These are phyloP conservation scores for Noctuana brunneofusca DNA, from an alignment of 2,888 invertebrate species.

Conservation along the genomic window DNA sequence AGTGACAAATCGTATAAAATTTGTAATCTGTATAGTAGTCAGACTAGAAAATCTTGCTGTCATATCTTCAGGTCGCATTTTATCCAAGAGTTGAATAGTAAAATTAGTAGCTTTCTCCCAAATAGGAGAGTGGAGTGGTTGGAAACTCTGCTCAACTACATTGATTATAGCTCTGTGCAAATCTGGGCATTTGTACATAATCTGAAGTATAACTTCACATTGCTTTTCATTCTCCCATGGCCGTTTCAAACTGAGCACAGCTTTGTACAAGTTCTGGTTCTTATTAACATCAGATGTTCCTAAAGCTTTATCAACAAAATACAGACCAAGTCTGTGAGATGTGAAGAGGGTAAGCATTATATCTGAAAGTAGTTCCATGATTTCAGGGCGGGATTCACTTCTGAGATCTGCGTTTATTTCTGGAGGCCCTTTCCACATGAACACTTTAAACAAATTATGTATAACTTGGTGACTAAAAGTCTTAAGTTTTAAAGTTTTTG, in stretches of 20 bases:
- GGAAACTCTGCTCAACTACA: constrained; percentile 83
- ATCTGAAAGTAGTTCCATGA: constrained; percentile 84
- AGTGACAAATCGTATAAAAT: constrained; percentile 75
- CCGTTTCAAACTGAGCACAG: constrained; percentile 84
- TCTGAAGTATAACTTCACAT: constrained; percentile 84
- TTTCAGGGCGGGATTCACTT: constrained; percentile 62
- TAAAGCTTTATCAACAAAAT: constrained; percentile 87
- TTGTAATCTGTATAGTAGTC: constrained; percentile 76
- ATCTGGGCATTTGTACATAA: constrained; percentile 87
- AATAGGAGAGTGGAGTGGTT: constrained; percentile 81
- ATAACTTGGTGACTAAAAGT: constrained; percentile 87
- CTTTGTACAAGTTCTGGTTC: constrained; percentile 84
- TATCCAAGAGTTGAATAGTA: constrained; percentile 67
- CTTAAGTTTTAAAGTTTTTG: constrained; percentile 88
- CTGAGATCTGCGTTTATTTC: constrained; percentile 65
- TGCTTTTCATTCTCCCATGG: constrained; percentile 88
- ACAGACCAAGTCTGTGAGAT: constrained; percentile 89
- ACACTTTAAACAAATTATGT: constrained; percentile 86
- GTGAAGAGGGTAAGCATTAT: constrained; percentile 90
- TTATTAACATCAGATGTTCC: constrained; percentile 83
- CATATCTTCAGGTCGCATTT: constrained; percentile 76
- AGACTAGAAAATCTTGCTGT: constrained; percentile 71
- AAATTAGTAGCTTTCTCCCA: constrained; percentile 80
- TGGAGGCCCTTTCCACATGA: constrained; percentile 89
- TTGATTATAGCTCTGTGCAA: constrained; percentile 84